Evolutionary conservation across 2,797 vertebrate genomes (phyloP).

Genomic region (Phoebastria nigripes): DNA sequence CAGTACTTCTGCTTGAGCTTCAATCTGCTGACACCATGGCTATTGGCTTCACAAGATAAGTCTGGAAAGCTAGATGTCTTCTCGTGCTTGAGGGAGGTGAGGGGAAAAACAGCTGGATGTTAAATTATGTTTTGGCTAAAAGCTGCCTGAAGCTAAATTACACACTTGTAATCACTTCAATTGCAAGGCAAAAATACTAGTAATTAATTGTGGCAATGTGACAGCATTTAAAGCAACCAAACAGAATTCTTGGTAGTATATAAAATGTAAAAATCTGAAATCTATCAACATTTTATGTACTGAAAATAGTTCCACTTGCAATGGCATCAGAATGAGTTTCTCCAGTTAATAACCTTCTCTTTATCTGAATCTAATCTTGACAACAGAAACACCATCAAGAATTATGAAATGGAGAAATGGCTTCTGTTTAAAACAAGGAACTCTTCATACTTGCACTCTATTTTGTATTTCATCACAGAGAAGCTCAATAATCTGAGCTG

Average conservation of each 20-base stretch:
- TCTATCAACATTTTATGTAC: background rate
- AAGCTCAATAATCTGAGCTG: background rate
- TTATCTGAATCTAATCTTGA: conserved; percentile 9
- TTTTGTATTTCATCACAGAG: background rate
- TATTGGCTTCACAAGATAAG: background rate
- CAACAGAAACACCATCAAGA: background rate
- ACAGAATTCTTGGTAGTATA: background rate
- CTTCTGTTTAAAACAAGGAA: background rate
- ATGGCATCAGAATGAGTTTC: background rate
- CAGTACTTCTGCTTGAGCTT: background rate
- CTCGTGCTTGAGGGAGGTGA: background rate
- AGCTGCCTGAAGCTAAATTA: conserved; percentile 22
- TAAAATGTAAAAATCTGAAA: conserved; percentile 28
- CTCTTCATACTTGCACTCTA: background rate
- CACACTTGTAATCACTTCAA: conserved; percentile 25
- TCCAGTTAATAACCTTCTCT: background rate
- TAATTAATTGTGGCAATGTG: conserved; percentile 31
- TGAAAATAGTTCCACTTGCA: conserved; percentile 18
- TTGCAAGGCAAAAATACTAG: conserved; percentile 1
- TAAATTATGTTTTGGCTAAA: conserved; percentile 37
- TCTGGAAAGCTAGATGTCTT: background rate
- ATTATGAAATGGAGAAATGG: background rate
- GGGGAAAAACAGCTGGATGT: background rate
- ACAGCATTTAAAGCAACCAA: conserved; percentile 15
- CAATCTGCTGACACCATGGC: background rate